Evolutionary conservation across 2,888 invertebrate genomes (phyloP).

Genomic region (Anoplius nigerrimus): DNA sequence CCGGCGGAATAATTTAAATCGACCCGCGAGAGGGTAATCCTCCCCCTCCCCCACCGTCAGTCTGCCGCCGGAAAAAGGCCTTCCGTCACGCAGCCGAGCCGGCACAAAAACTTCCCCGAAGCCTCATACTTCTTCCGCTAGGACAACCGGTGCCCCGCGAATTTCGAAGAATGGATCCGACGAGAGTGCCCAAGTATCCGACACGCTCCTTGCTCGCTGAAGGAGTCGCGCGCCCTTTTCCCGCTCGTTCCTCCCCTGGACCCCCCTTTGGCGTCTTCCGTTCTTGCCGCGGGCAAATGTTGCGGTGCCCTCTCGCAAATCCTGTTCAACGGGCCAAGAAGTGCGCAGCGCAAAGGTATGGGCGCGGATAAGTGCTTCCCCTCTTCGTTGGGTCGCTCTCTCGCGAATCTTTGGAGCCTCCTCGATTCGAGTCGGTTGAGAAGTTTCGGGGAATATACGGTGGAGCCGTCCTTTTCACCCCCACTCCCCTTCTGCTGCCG

Average conservation of each 20-base stretch:
- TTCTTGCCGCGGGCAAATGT: background rate
- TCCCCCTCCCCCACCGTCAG: too few relatives aligned
- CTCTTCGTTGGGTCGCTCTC: background rate
- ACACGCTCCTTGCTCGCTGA: slow-evolving; percentile 47
- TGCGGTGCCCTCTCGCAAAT: background rate
- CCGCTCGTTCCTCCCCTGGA: background rate
- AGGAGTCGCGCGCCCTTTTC: slow-evolving; percentile 35
- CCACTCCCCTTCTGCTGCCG: too few relatives aligned
- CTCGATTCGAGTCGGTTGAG: slow-evolving; percentile 12
- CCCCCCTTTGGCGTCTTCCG: background rate
- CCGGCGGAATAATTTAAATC: too few relatives aligned
- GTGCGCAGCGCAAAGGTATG: slow-evolving; percentile 10
- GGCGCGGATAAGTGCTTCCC: slow-evolving; percentile 12
- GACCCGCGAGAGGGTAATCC: too few relatives aligned
- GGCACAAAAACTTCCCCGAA: slow-evolving; percentile 22
- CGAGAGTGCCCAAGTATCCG: slow-evolving; percentile 32
- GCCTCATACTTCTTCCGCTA: slow-evolving; percentile 37
- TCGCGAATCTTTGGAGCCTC: slow-evolving; percentile 12
- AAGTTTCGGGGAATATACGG: slow-evolving; percentile 1
- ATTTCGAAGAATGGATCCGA: slow-evolving; percentile 48
- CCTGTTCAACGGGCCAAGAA: slow-evolving; percentile 6
- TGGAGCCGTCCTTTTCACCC: too few relatives aligned
- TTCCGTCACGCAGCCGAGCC: slow-evolving; percentile 7
- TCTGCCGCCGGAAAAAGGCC: background rate
- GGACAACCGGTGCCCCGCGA: slow-evolving; percentile 29